These are phyloP conservation scores for Erithacus rubecula DNA, from an alignment of 2,797 vertebrate species.

Conservation along the genomic window DNA sequence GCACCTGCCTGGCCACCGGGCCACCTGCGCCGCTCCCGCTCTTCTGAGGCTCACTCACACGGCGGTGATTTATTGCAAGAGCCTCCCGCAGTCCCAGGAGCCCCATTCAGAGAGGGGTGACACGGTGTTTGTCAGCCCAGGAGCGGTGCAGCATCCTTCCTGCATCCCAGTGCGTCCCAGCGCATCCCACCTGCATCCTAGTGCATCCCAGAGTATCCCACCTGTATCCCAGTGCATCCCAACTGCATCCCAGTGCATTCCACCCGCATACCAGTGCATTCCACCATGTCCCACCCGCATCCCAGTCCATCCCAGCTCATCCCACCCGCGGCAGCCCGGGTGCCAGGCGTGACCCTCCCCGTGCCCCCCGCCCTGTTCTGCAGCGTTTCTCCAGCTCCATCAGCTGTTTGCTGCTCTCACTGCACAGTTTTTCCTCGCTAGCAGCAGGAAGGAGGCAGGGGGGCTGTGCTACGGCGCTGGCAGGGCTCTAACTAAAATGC, in stretches of 20 bases:
- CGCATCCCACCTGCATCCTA: too few relatives aligned
- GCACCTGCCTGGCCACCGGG: background rate
- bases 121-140: background rate
- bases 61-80: fast-evolving
- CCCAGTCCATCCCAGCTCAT: too few relatives aligned
- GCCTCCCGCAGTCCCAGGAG: background rate
- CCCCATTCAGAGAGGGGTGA: background rate
- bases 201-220: too few relatives aligned
- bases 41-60: fast-evolving
- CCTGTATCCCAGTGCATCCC: too few relatives aligned
- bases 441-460: background rate
- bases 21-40: background rate
- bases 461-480: background rate
- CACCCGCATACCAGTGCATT: too few relatives aligned
- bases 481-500: conserved; percentile 15
- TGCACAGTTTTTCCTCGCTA: fast-evolving
- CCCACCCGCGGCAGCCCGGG: background rate
- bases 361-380: fast-evolving
- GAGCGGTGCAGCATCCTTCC: background rate
- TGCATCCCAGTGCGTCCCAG: too few relatives aligned
- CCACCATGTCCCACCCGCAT: too few relatives aligned
- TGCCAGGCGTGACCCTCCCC: fast-evolving
- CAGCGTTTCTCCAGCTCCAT: fast-evolving
- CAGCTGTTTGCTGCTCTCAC: background rate
- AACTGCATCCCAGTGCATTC: too few relatives aligned